Evolutionary conservation across 2,113 vertebrate genomes (phyloP), one percentile per base, ranked within the genome.

Genomic region (Caranx melampygus): DNA sequence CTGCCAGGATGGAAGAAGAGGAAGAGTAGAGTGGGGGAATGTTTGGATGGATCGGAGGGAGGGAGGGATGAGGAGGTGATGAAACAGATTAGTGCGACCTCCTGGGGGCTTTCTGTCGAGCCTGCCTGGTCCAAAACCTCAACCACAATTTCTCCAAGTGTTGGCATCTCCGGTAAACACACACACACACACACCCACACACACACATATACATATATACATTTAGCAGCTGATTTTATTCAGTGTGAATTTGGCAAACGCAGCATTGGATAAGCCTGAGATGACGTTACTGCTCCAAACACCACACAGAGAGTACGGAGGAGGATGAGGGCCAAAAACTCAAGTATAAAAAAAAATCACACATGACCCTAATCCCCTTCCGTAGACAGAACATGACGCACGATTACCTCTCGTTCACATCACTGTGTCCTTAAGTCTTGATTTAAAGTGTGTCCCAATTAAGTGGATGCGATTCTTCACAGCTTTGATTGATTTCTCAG

Each of bases 401-500:
- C 44, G 35, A 75, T 71, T 60, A 45, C 31, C 7, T 77, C 18
- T 34, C 45, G 0, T 34, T 42, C 51, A 13, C 1, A 14, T 57
- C 54, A 26, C 57, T 20, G 12, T 47, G 13, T 79, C 35, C 51
- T 68, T 10, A 40, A 40, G 52, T 72, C 15, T 55, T 54, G 54
- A 71, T 61, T 55, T 52, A 21, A 44, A 74, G 69, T 35, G 13
- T 54, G 54, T 84, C 80, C 51, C 62, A 66, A 60, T 85, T 62
- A 67, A 63, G 49, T 62, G 74, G 21, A 75, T 71, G 55, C 63
- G 62, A 57, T 84, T 42, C 64, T 45, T 84, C 62, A 67, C 70
- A 15, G 68, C 72, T 77, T 58, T 88, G 84, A 92, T 87, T 72
- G 78, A 85, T 89, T 82, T 68, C 33, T 68, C 45, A 59, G 61